Evolutionary conservation across 2,888 invertebrate species (phyloP).

Genomic region (Pogonocherus hispidulus): DNA sequence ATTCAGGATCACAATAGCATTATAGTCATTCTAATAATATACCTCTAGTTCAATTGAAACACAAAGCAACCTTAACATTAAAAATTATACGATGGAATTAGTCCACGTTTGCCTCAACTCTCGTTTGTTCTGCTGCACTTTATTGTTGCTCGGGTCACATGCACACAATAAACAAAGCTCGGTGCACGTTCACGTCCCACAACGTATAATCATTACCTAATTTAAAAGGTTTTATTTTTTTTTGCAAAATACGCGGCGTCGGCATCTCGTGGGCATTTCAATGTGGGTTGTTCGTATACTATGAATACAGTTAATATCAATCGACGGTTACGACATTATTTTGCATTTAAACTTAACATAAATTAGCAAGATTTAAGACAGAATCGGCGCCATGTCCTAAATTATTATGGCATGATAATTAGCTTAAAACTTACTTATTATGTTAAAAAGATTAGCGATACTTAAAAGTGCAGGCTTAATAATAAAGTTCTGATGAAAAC

Average conservation of each 20-base stretch:
- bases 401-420: no score
- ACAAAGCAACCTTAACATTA: background rate
- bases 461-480: no score
- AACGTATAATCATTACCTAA: constrained; percentile 13
- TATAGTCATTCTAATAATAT: no score
- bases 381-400: no score
- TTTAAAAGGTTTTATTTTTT: constrained; percentile 25
- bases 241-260: constrained; percentile 13
- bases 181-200: constrained; percentile 29
- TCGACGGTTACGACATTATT: background rate
- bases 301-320: constrained; percentile 27
- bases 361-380: no score
- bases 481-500: no score
- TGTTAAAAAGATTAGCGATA: no score
- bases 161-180: constrained; percentile 27
- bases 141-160: constrained; percentile 14
- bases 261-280: constrained; percentile 6
- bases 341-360: background rate
- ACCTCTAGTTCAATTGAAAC: background rate
- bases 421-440: no score
- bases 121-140: constrained; percentile 5
- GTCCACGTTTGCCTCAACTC: background rate
- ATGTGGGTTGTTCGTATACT: constrained; percentile 16
- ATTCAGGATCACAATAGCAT: no score
- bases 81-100: background rate